Evolutionary conservation across 2,888 invertebrate genomes (phyloP).

Genomic region (Lasius platythorax): DNA sequence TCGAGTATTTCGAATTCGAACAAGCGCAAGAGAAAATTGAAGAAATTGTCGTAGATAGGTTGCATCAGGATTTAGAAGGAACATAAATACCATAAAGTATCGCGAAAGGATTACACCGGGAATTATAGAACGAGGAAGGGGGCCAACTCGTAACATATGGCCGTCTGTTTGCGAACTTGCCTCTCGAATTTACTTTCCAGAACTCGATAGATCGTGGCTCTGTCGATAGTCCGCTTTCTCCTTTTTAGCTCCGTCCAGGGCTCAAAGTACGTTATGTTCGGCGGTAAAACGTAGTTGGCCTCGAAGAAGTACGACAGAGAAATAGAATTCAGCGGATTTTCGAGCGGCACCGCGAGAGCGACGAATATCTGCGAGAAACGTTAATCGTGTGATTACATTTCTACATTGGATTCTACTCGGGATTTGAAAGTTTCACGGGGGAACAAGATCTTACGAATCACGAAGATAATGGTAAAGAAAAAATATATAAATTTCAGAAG

Average conservation of each 20-base stretch:
- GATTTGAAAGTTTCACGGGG: background rate
- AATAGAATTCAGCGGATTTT: slow-evolving; percentile 90
- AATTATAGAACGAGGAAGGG: background rate
- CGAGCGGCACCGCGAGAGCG: slow-evolving; percentile 91
- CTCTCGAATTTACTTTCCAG: slow-evolving; percentile 88
- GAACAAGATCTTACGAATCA: background rate
- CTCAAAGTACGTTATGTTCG: slow-evolving; percentile 86
- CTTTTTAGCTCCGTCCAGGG: slow-evolving; percentile 72
- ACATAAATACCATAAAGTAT: background rate
- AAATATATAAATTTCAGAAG: background rate
- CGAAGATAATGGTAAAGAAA: background rate
- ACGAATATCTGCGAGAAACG: slow-evolving; percentile 87
- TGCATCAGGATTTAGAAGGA: background rate
- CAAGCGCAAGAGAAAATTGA: background rate
- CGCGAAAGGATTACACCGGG: background rate
- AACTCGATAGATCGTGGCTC: slow-evolving; percentile 87
- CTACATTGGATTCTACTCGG: background rate
- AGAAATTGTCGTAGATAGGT: background rate
- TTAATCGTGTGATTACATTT: slow-evolving; percentile 27
- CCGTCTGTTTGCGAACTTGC: slow-evolving; percentile 83
- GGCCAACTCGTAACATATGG: background rate
- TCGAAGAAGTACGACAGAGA: slow-evolving; percentile 92
- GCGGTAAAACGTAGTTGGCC: slow-evolving; percentile 89
- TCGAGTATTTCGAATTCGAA: background rate
- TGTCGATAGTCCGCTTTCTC: slow-evolving; percentile 87